phyloP scores from a whole-genome alignment of 1,140 invertebrate genomes.

The Drosophila subpulchrella region DNA sequence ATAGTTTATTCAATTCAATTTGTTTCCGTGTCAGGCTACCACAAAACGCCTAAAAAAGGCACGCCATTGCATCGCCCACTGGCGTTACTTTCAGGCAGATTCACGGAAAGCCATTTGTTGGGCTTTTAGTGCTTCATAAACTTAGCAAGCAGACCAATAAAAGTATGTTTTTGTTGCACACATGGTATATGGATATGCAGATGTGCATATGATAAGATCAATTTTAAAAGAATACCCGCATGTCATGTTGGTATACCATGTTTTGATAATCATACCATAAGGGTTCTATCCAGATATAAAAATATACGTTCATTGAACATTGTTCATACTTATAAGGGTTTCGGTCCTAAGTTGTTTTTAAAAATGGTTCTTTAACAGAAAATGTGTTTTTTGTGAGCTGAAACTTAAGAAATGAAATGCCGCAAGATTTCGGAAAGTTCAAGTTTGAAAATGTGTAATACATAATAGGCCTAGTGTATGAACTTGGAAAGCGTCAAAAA shows the following conservation, averaged over 20 bases:
- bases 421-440: no score
- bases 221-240: neutral
- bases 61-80: constrained; percentile 20
- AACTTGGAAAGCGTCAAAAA: neutral
- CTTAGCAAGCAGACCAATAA: neutral
- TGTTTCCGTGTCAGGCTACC: constrained; percentile 28
- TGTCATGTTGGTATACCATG: neutral
- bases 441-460: no score
- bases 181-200: neutral
- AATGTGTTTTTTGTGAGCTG: no score
- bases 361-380: no score
- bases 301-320: no score
- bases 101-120: constrained; percentile 26
- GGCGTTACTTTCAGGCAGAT: constrained; percentile 13
- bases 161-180: neutral
- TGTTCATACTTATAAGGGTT: no score
- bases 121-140: constrained; percentile 1
- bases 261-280: neutral
- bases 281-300: no score
- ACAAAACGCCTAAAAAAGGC: neutral
- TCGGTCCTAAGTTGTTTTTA: no score
- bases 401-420: no score
- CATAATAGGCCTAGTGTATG: neutral
- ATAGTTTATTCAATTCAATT: constrained; percentile 12
- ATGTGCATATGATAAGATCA: neutral